Evolutionary conservation across 2,113 vertebrate genomes (phyloP).

Genomic region (Promerops cafer): DNA sequence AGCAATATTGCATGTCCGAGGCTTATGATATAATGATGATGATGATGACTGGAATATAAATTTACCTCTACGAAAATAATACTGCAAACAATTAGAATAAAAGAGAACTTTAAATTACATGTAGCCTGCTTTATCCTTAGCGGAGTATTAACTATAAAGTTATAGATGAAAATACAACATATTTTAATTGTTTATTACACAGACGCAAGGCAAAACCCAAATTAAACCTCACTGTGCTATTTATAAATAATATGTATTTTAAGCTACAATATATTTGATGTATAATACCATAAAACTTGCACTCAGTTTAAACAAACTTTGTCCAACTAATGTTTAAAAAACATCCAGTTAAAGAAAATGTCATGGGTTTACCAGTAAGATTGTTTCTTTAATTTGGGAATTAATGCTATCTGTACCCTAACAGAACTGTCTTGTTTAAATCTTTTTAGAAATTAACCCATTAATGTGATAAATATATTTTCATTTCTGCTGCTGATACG

Average conservation of each 20-base stretch:
- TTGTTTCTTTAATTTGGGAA: background rate
- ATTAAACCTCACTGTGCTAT: background rate
- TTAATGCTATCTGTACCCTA: background rate
- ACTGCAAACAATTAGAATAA: background rate
- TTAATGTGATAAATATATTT: background rate
- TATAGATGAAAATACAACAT: background rate
- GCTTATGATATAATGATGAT: background rate
- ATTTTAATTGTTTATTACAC: background rate
- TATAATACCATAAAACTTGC: background rate
- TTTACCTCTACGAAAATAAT: background rate
- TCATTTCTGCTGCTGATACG: background rate
- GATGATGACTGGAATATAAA: background rate
- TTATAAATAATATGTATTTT: background rate
- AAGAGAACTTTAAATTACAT: background rate
- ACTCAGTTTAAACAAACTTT: background rate
- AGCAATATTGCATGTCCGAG: conserved; percentile 4
- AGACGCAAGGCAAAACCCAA: background rate
- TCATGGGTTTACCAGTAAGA: background rate
- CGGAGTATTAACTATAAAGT: background rate
- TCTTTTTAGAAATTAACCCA: background rate
- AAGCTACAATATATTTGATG: background rate
- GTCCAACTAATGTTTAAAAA: background rate
- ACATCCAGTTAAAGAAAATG: background rate
- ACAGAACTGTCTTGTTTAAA: background rate
- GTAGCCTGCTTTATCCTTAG: background rate